A percentile compares a stretch with the other conserved stretches of the same genome.
Conservation (phyloP, 2,113 vertebrate genomes). For the Phalacrocorax brasilianus region DNA sequence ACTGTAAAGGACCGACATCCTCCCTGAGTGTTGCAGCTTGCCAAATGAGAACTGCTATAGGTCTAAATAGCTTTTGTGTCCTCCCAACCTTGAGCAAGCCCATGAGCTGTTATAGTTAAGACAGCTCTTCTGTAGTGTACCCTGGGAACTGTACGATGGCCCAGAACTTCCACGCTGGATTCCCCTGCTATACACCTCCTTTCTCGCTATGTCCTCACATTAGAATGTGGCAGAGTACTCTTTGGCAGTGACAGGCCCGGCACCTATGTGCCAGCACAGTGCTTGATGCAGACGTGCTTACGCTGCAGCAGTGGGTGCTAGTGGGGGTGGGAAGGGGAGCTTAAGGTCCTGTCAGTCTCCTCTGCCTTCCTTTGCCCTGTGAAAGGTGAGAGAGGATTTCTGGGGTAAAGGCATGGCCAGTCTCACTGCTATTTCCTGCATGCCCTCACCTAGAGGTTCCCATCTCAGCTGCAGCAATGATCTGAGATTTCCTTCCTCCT, state of each 20-base stretch:
- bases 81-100: not conserved
- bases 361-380: not conserved
- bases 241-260: fast-evolving
- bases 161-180: not conserved
- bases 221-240: not conserved
- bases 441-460: not conserved
- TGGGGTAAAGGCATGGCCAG: not conserved
- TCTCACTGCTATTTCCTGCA: not conserved
- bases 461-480: not conserved
- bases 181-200: fast-evolving
- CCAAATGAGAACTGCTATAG: not conserved
- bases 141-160: not conserved
- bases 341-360: not conserved
- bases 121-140: too few relatives aligned
- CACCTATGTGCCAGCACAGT: fast-evolving
- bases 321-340: not conserved
- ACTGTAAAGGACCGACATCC: not conserved
- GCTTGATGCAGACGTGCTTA: not conserved
- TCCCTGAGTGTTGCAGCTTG: not conserved
- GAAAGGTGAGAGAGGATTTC: not conserved
- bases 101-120: not conserved
- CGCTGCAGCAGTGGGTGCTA: not conserved
- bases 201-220: fast-evolving
- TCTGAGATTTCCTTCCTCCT: not conserved
- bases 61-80: not conserved